phyloP scores from a whole-genome alignment of 2,888 invertebrate genomes.

The Ophioninae sp. region DNA sequence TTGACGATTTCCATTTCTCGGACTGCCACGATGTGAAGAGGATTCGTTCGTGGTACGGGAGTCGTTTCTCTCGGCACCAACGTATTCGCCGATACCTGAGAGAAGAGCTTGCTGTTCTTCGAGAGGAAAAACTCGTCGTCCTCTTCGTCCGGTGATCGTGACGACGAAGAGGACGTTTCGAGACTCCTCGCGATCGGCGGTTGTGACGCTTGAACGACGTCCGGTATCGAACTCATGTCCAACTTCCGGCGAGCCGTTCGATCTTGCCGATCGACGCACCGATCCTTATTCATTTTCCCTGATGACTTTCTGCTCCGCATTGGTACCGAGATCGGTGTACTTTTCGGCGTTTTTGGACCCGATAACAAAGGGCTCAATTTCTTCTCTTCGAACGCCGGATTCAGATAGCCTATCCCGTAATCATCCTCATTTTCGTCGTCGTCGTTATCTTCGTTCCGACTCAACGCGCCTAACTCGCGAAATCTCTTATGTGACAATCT shows the following conservation, averaged over 20 bases:
- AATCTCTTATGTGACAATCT: conserved; percentile 55
- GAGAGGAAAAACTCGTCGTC: conserved; percentile 82
- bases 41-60: conserved; percentile 71
- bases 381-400: conserved; percentile 78
- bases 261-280: conserved; percentile 83
- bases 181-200: conserved; percentile 66
- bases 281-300: conserved; percentile 80
- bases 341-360: conserved; percentile 66
- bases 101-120: conserved; percentile 86
- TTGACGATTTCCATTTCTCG: conserved; percentile 87
- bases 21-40: conserved; percentile 86
- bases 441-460: conserved; percentile 59
- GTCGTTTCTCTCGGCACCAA: conserved; percentile 62
- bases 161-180: conserved; percentile 66
- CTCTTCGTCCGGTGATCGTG: conserved; percentile 62
- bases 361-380: conserved; percentile 49
- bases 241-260: conserved; percentile 85
- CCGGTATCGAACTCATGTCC: conserved; percentile 82
- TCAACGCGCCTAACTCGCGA: conserved; percentile 36
- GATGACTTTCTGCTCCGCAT: conserved; percentile 73
- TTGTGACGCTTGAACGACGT: conserved; percentile 77
- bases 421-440: conserved; percentile 67
- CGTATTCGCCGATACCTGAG: conserved; percentile 85
- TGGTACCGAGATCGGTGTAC: conserved; percentile 69
- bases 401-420: conserved; percentile 77